Evolutionary conservation across 2,113 vertebrate genomes (phyloP), one percentile per base, ranked within the genome.

Genomic region (Corapipo altera): DNA sequence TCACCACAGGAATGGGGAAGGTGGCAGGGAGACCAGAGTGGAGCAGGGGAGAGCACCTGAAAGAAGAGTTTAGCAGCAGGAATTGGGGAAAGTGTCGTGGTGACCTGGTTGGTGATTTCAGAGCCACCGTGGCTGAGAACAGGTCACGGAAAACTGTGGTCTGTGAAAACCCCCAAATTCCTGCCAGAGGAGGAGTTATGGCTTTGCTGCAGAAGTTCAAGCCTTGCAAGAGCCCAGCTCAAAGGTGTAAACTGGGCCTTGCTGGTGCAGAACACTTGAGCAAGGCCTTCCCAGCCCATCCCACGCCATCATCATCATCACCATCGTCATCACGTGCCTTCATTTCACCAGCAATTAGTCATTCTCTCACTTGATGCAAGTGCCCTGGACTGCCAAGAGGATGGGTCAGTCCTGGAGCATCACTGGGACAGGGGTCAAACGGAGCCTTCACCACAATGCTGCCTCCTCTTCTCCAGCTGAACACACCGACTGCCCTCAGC

Each of bases 71-170:
- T 49, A 65, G 69, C 9, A 5, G 43, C 49, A 54, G 43, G 12
- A 59, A 79, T n/a, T 26, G 85, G 85, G 83, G 91, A 69, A 92
- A 92, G 94, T 66, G 93, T 44, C 67, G 96, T 27, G 49, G 14
- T 51, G 49, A 41, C 39, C 39, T 41, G 39, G 39, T 5, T 41
- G 39, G 39, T 41, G 39, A 5, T 12, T 41, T 41, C 39, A 41
- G 39, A 87, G 69, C 54, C 30, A n/a, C 46, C 69, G 89, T 7
- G 66, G 27, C 30, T 9, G 41, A 95, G 88, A 62, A 33, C 69
- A 44, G 66, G 46, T 16, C 5, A 67, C 65, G 26, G 24, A 32
- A 75, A 54, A 24, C 17, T 7, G 43, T 9, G 43, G 88, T 19
- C 66, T 44, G 69, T 11, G 73, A 51, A 93, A 85, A 49, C 19